Evolutionary conservation across 2,113 vertebrate species (phyloP).

Genomic region (Myiozetetes cayanensis): DNA sequence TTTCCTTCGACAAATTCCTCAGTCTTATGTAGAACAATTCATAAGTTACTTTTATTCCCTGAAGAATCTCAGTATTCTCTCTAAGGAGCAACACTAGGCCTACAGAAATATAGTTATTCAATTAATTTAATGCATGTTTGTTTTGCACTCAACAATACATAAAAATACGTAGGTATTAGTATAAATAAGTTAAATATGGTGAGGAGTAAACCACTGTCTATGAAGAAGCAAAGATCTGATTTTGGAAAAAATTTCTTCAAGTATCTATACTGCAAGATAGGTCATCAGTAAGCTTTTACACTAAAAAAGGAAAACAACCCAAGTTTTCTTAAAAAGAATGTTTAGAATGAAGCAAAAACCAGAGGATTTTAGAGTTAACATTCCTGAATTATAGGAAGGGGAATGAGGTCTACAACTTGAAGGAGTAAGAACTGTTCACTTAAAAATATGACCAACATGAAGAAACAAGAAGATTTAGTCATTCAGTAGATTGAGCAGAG

Average conservation of each 20-base stretch:
- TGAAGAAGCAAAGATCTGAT: background rate
- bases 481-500: background rate
- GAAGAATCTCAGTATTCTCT: background rate
- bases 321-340: background rate
- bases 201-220: background rate
- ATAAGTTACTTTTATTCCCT: background rate
- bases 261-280: background rate
- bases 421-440: background rate
- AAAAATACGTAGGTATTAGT: background rate
- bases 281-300: background rate
- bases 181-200: background rate
- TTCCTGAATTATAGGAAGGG: rapidly evolving
- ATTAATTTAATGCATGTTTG: background rate
- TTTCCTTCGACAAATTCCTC: background rate
- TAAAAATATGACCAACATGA: background rate
- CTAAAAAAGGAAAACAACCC: background rate
- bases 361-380: background rate
- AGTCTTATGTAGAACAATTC: background rate
- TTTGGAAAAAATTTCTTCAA: background rate
- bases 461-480: background rate
- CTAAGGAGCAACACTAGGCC: background rate
- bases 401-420: background rate
- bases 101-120: background rate
- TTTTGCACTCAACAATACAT: background rate
- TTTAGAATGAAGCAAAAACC: background rate